A percentile compares a stretch with the other conserved stretches of the same genome.
phyloP scores from a whole-genome alignment of 1,140 invertebrate species.

The Coenobita brevimanus region DNA sequence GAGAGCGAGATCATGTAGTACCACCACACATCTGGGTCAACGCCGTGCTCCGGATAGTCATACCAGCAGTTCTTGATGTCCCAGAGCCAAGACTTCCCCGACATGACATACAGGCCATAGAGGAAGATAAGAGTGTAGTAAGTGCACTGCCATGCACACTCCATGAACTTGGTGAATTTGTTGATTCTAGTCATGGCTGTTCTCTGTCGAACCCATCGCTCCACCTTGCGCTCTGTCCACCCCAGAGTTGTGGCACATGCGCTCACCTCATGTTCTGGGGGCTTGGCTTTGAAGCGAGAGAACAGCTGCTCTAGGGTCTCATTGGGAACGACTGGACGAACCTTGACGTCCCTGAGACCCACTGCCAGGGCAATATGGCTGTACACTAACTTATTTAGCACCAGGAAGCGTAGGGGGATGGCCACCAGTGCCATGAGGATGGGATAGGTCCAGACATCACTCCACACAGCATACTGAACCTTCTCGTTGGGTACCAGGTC shows the following conservation, averaged over 20 bases:
- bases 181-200: conserved; percentile 62
- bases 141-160: conserved; percentile 81
- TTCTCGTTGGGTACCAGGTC: conserved; percentile 85
- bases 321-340: conserved; percentile 51
- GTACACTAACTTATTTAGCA: conserved; percentile 64
- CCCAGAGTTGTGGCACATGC: conserved; percentile 86
- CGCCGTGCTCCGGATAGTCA: conserved; percentile 76
- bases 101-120: conserved; percentile 88
- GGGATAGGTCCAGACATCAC: conserved; percentile 78
- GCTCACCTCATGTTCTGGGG: conserved; percentile 55
- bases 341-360: conserved; percentile 63
- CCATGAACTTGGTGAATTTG: conserved; percentile 69
- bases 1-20: conserved; percentile 77
- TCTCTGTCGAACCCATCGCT: conserved; percentile 90
- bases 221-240: conserved; percentile 89
- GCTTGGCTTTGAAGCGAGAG: conserved; percentile 54
- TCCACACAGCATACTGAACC: conserved; percentile 86
- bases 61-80: conserved; percentile 94
- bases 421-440: conserved; percentile 62
- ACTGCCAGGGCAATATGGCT: conserved; percentile 46
- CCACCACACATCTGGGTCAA: conserved; percentile 78
- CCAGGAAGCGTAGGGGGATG: conserved; percentile 62
- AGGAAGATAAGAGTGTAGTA: conserved; percentile 90
- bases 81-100: conserved; percentile 96
- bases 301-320: conserved; percentile 57